These are phyloP conservation scores for Pegoplata infirma DNA, from an alignment of 2,888 invertebrate genomes.

Conservation along the genomic window DNA sequence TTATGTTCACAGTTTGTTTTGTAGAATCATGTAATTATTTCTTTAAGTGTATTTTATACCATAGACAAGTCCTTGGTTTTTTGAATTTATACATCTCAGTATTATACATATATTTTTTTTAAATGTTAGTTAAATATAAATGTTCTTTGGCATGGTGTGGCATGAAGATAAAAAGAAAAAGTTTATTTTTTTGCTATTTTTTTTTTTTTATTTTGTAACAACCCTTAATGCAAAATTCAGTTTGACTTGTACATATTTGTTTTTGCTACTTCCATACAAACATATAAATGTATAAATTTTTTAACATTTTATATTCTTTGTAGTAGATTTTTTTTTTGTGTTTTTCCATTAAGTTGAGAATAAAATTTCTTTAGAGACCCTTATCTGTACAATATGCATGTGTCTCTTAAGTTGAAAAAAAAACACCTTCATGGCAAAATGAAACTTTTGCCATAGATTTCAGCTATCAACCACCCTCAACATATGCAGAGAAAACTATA, in stretches of 20 bases:
- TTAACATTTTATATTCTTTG: conserved; percentile 49
- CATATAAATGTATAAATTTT: conserved; percentile 11
- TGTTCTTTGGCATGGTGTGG: conserved; percentile 58
- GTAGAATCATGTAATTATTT: too few species aligned
- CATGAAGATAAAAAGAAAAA: conserved; percentile 57
- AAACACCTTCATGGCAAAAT: conserved; percentile 56
- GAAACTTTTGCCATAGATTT: background rate
- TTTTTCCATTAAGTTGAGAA: background rate
- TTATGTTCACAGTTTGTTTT: too few species aligned
- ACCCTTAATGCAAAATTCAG: conserved; percentile 56
- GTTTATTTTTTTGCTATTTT: conserved; percentile 40
- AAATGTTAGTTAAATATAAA: conserved; percentile 70
- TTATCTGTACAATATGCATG: conserved; percentile 60
- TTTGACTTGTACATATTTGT: conserved; percentile 32
- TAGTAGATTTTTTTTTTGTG: conserved; percentile 3
- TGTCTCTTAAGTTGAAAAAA: conserved; percentile 70
- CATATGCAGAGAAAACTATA: conserved; percentile 65
- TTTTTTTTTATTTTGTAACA: conserved; percentile 35
- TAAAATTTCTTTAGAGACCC: conserved; percentile 71
- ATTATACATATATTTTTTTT: conserved; percentile 63
- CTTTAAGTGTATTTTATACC: conserved; percentile 11
- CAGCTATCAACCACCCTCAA: conserved; percentile 4
- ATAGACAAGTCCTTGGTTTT: background rate
- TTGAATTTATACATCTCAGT: background rate
- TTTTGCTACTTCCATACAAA: too few species aligned